Evolutionary conservation across 2,888 invertebrate genomes (phyloP), one percentile per base, ranked within the genome.

Genomic region (Pogonocherus hispidulus): DNA sequence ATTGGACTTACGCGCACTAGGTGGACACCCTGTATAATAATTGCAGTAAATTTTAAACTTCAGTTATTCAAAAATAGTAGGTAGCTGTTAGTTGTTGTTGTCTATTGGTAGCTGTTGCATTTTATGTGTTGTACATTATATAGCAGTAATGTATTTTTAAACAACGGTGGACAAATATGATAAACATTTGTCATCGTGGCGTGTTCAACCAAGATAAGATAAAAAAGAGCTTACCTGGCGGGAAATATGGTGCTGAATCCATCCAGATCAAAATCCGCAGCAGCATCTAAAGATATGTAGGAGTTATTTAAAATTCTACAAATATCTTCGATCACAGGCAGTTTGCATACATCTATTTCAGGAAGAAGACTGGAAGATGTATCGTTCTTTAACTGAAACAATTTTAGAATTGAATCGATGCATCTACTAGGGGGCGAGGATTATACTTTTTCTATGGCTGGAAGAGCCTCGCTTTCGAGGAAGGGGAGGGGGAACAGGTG

Each of bases 401-500:
- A 41, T 20, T 37, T 35, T 5, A 49, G 8, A 22, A 14, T 49
- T 4, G 23, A 22, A 14, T 32, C 6, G 5, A 3, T 8, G 52
- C 1, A 32, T 18, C 18, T 18, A 16, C 11, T n/a, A n/a, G n/a
- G n/a, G n/a, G n/a, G n/a, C n/a, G n/a, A n/a, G n/a, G n/a, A n/a
- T n/a, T n/a, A n/a, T 55, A 55, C 55, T 20, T 55, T 20, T 5
- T 55, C 20, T 20, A 37, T 37, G 16, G 16, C 19, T 55, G 20
- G 0, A 1, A 20, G 8, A 19, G 19, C 35, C 11, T 41, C 55
- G 8, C 37, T 5, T 55, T 55, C 55, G 2, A 57, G 51, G 11
- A 73, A 66, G 20, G 80, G 79, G 49, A 76, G 69, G 16, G 83
- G 82, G 68, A 83, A 83, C 16, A 83, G 74, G 70, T 82, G 80